Conservation (phyloP, 2,888 invertebrate species). For the Chymomyza procnemis region DNA sequence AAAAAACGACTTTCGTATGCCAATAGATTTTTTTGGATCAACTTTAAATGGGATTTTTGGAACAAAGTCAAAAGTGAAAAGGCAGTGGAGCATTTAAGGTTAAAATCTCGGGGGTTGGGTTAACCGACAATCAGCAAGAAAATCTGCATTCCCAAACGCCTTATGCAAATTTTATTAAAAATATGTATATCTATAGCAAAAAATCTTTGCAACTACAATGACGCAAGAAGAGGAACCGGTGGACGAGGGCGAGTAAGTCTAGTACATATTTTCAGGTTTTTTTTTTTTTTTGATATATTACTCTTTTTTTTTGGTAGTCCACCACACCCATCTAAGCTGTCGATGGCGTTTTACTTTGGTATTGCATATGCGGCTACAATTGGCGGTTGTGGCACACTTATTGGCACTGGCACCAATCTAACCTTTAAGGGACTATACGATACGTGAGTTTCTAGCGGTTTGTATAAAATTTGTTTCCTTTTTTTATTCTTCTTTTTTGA, state of each 20-base stretch:
- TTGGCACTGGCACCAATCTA: constrained; percentile 89
- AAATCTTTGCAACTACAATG: constrained; percentile 45
- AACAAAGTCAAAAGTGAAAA: too few species aligned
- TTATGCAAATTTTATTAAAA: too few species aligned
- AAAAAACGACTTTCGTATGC: too few species aligned
- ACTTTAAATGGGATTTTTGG: too few species aligned
- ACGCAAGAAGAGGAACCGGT: constrained; percentile 42
- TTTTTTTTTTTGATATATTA: not conserved
- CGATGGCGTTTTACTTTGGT: constrained; percentile 86
- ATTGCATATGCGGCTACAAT: constrained; percentile 87
- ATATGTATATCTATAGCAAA: constrained; percentile 27
- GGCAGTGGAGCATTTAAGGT: too few species aligned
- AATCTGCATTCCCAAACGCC: too few species aligned
- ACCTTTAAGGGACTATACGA: constrained; percentile 88
- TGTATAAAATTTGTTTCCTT: not conserved
- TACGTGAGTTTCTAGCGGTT: constrained; percentile 73
- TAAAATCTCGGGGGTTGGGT: too few species aligned
- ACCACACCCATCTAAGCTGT: constrained; percentile 82
- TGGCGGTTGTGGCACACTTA: constrained; percentile 86
- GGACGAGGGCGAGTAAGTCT: constrained; percentile 53
- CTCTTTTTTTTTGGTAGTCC: constrained; percentile 27
- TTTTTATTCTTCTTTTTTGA: not conserved
- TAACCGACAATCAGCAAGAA: too few species aligned
- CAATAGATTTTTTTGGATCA: too few species aligned
- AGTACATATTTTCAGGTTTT: not conserved